Evolutionary conservation across 2,888 invertebrate genomes (phyloP).

Genomic region (Blera fallax): DNA sequence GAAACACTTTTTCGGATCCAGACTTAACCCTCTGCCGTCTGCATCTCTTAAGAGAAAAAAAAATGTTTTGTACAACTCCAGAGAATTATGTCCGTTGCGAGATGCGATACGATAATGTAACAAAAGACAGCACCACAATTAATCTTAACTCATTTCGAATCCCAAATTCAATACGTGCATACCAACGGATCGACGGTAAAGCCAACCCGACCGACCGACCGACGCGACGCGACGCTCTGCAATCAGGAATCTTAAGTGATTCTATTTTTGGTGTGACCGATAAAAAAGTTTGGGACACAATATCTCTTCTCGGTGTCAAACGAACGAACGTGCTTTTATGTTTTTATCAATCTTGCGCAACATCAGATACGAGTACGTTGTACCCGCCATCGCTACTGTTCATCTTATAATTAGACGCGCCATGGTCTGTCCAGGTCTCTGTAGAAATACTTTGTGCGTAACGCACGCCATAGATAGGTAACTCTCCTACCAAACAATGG

Average conservation of each 20-base stretch:
- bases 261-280: conserved; percentile 72
- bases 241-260: conserved; percentile 71
- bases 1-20: not conserved
- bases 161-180: conserved; percentile 28
- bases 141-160: conserved; percentile 59
- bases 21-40: not conserved
- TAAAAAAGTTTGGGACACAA: conserved; percentile 54
- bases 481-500: conserved; percentile 35
- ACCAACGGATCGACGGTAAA: not conserved
- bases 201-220: conserved; percentile 1
- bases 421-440: not conserved
- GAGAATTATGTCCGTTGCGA: conserved; percentile 51
- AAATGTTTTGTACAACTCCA: conserved; percentile 23
- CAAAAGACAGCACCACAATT: conserved; percentile 60
- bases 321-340: conserved; percentile 57
- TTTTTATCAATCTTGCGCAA: conserved; percentile 38
- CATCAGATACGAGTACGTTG: not conserved
- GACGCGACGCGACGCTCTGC: conserved; percentile 9
- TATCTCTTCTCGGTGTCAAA: conserved; percentile 39
- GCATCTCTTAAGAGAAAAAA: not conserved
- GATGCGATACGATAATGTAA: conserved; percentile 62
- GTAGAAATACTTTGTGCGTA: conserved; percentile 49
- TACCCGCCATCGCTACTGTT: conserved; percentile 28
- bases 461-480: conserved; percentile 41
- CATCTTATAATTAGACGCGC: conserved; percentile 52